A percentile compares a stretch with the other conserved stretches of the same genome.
Evolutionary conservation across 1,140 invertebrate genomes (phyloP).

Genomic region (Brachionus calyciflorus): DNA sequence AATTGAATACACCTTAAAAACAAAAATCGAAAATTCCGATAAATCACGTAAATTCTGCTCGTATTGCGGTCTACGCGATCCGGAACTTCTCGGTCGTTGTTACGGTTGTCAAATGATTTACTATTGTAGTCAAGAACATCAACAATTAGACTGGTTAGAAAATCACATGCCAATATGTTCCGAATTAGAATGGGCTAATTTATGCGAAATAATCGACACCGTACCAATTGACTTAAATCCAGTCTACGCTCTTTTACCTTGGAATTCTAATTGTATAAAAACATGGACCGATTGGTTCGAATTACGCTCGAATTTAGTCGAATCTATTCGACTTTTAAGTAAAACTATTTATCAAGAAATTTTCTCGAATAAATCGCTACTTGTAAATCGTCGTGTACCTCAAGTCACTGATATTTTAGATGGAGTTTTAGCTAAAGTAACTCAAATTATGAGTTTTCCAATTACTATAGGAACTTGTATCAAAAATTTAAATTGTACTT

Average conservation of each 20-base stretch:
- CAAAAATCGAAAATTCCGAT: neutral
- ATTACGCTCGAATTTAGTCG: slow-evolving; percentile 6
- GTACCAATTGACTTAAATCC: slow-evolving; percentile 1
- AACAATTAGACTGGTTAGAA: slow-evolving; percentile 36
- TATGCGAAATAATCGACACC: slow-evolving; percentile 26
- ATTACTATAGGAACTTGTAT: slow-evolving; percentile 8
- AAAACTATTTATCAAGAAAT: neutral
- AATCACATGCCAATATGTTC: slow-evolving; percentile 27
- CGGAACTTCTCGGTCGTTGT: neutral
- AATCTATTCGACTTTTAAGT: neutral
- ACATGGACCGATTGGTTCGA: slow-evolving; percentile 46
- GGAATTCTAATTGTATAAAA: neutral
- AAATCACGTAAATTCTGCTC: slow-evolving; percentile 13
- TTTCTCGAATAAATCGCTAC: neutral
- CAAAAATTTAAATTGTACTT: neutral
- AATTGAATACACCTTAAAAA: slow-evolving; percentile 2
- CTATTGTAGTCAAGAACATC: slow-evolving; percentile 46
- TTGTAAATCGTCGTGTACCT: neutral
- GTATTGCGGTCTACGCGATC: neutral
- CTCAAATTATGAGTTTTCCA: slow-evolving; percentile 13
- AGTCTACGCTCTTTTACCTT: neutral
- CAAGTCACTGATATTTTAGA: neutral
- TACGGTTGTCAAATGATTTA: slow-evolving; percentile 47
- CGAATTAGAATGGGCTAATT: slow-evolving; percentile 36
- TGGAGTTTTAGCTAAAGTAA: slow-evolving; percentile 25